Base-by-base conservation (phyloP, 2,797 vertebrate species). In the Amblyraja radiata region DNA sequence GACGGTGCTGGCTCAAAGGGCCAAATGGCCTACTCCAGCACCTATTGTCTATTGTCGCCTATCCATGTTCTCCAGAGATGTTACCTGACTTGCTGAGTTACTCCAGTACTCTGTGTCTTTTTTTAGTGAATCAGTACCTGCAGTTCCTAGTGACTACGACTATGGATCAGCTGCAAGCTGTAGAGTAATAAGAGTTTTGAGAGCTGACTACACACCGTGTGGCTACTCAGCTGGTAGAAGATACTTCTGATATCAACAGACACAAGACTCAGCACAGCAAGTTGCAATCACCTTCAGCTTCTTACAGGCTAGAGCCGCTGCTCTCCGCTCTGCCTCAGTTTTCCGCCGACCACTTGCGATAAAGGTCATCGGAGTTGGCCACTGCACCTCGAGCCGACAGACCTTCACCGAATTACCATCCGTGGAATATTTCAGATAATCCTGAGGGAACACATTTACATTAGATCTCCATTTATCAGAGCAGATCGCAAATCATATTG, bases 331-430 rank as follows among this genome's bases (percentile, higher is more conserved):
- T 0, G 98, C 98, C 16, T 96, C 96, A 23, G 96, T 94, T 94
- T 97, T 97, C 86, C 96, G 97, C 1, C 94, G 95, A 0, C 97
- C 97, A 39, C 95, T 96, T 68, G 98, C 97, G 0, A 95, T 96
- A n/a, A 99, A 99, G 1, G 94, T 98, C 97, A 99, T 97, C 18
- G 97, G 95, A 78, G 98, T 97, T 0, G 98, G 98, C 98, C 98
- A 99, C 86, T 81, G 96, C 16, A 99, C 90, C 0, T 97, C 98
- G 77, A 99, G 96, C 25, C 97, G 96, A 93, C 98, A 98, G 54
- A 94, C 96, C 96, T 99, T 99, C 25, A 96, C 94, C 95, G 97
- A 98, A 39, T 97, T 97, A 54, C 97, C 97, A 0, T 95, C 95
- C 0, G 96, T 98, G 78, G 94, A 97, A 95, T 98, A 99, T 93